Conservation (phyloP, 2,888 invertebrate species). For the Brachyptera risi region DNA sequence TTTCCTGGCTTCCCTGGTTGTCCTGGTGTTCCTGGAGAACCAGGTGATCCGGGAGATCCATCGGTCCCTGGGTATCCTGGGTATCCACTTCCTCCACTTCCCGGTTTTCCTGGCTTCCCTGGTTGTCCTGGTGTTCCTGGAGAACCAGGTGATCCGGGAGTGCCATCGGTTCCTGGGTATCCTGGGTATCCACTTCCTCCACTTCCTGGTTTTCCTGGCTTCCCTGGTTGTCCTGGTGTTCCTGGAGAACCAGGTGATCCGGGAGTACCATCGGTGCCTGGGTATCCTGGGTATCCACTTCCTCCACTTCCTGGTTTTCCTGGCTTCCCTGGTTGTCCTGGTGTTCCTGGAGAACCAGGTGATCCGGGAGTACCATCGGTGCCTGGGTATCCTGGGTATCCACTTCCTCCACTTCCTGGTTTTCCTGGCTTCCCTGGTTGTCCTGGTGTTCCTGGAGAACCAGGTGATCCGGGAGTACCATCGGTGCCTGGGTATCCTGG, state of each 20-base stretch:
- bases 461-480: conserved; percentile 37
- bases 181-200: conserved; percentile 30
- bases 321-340: conserved; percentile 39
- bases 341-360: conserved; percentile 40
- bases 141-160: conserved; percentile 32
- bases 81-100: conserved; percentile 14
- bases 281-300: conserved; percentile 37
- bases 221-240: conserved; percentile 38
- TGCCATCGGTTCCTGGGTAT: conserved; percentile 32
- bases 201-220: conserved; percentile 10
- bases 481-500: conserved; percentile 33
- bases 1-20: conserved; percentile 39
- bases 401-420: conserved; percentile 44
- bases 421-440: conserved; percentile 36
- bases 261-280: conserved; percentile 38
- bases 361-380: conserved; percentile 47
- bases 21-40: conserved; percentile 39
- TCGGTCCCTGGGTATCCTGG: conserved; percentile 39
- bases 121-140: conserved; percentile 19
- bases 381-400: conserved; percentile 52
- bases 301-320: conserved; percentile 43
- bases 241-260: conserved; percentile 41
- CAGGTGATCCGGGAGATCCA: conserved; percentile 24
- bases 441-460: conserved; percentile 36
- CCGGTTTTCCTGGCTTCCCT: conserved; percentile 24